These are phyloP conservation scores for Pentalonia nigronervosa DNA, from an alignment of 1,140 invertebrate genomes.

Conservation along the genomic window DNA sequence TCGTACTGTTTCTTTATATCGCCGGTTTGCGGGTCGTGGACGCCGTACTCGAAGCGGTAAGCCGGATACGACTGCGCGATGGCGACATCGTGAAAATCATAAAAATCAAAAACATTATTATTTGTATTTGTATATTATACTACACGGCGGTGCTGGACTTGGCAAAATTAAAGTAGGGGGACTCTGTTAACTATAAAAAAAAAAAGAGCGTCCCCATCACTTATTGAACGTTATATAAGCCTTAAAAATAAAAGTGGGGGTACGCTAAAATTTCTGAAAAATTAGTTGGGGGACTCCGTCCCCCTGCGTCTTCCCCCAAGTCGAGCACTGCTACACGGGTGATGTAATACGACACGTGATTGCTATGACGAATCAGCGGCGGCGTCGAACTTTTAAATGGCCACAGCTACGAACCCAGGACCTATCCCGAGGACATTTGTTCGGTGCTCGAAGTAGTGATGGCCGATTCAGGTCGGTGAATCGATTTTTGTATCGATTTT, in stretches of 20 bases:
- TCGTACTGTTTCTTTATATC: conserved; percentile 64
- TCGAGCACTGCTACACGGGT: too few species aligned
- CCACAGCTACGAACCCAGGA: neutral
- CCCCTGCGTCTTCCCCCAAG: too few species aligned
- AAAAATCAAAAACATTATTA: neutral
- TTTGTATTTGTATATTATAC: neutral
- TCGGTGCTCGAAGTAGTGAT: neutral
- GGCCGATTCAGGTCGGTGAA: too few species aligned
- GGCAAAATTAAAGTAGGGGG: too few species aligned
- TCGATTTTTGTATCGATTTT: too few species aligned
- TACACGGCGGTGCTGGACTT: too few species aligned
- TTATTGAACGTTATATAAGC: too few species aligned
- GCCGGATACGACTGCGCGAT: conserved; percentile 60
- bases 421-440: neutral
- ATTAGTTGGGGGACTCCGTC: too few species aligned
- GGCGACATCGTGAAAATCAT: neutral
- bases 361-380: neutral
- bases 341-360: neutral
- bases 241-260: too few species aligned
- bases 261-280: too few species aligned
- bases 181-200: too few species aligned
- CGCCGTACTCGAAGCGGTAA: conserved; percentile 64
- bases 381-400: neutral
- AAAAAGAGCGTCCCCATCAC: too few species aligned
- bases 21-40: conserved; percentile 63